Evolutionary conservation across 2,888 invertebrate genomes (phyloP).

Genomic region (Notocelia uddmanniana): DNA sequence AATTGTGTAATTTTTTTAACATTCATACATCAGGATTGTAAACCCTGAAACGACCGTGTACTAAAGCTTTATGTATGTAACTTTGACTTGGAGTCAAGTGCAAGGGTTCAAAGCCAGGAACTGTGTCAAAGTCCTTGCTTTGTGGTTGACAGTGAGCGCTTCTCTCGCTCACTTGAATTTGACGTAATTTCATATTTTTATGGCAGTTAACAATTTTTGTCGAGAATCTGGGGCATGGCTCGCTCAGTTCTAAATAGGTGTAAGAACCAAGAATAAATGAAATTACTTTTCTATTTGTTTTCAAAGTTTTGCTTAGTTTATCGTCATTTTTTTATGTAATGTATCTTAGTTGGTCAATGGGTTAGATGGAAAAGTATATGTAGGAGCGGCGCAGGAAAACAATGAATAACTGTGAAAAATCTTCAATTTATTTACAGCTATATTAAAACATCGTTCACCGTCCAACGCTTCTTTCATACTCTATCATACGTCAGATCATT

Average conservation of each 20-base stretch:
- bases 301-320: too few relatives aligned
- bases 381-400: too few relatives aligned
- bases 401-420: too few relatives aligned
- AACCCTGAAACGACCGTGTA: background rate
- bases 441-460: too few relatives aligned
- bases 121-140: conserved; percentile 41
- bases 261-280: too few relatives aligned
- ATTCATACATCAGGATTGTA: background rate
- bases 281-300: too few relatives aligned
- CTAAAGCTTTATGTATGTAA: conserved; percentile 9
- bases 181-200: conserved; percentile 5
- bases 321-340: too few relatives aligned
- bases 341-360: too few relatives aligned
- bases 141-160: conserved; percentile 27
- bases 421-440: too few relatives aligned
- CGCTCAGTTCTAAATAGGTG: background rate
- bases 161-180: conserved; percentile 25
- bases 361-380: too few relatives aligned
- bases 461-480: too few relatives aligned
- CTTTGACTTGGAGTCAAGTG: conserved; percentile 19
- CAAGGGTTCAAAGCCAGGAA: conserved; percentile 30
- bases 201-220: background rate
- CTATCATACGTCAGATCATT: too few relatives aligned
- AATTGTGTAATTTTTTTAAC: background rate
- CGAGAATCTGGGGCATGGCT: background rate